phyloP scores from a whole-genome alignment of 1,140 invertebrate genomes.

The Cydia amplana region DNA sequence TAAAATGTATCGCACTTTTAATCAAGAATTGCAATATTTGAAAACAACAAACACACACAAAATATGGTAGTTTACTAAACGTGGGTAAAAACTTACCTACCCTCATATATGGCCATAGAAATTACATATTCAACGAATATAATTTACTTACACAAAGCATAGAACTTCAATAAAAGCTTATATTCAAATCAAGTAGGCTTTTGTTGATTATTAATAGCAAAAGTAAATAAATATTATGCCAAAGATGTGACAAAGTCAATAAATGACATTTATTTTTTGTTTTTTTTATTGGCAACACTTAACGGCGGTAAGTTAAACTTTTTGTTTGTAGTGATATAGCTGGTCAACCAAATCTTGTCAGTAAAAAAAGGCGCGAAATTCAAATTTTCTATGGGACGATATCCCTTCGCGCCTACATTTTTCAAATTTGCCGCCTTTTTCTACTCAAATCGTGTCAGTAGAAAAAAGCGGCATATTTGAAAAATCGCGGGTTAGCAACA shows the following conservation, averaged over 20 bases:
- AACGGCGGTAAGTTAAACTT: neutral
- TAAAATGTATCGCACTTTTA: too few species aligned
- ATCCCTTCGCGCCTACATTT: too few species aligned
- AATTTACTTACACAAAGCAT: neutral
- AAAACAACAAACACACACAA: neutral
- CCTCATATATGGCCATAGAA: neutral
- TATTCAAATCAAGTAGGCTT: slow-evolving; percentile 10
- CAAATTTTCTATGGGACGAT: too few species aligned
- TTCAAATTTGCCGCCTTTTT: too few species aligned
- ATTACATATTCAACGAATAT: neutral
- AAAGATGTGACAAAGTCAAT: neutral
- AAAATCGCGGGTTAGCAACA: too few species aligned
- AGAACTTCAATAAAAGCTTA: neutral
- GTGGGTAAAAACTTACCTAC: neutral
- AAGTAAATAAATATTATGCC: slow-evolving; percentile 13
- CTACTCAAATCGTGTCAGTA: too few species aligned
- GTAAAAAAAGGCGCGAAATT: too few species aligned
- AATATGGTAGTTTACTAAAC: neutral
- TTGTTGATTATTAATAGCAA: neutral
- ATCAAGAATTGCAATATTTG: neutral
- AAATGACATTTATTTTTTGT: neutral
- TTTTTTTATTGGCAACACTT: neutral
- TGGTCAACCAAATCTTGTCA: too few species aligned
- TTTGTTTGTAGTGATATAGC: neutral
- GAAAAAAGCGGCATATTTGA: too few species aligned